Evolutionary conservation across 2,888 invertebrate genomes (phyloP).

Genomic region (Marronus borbonicus): DNA sequence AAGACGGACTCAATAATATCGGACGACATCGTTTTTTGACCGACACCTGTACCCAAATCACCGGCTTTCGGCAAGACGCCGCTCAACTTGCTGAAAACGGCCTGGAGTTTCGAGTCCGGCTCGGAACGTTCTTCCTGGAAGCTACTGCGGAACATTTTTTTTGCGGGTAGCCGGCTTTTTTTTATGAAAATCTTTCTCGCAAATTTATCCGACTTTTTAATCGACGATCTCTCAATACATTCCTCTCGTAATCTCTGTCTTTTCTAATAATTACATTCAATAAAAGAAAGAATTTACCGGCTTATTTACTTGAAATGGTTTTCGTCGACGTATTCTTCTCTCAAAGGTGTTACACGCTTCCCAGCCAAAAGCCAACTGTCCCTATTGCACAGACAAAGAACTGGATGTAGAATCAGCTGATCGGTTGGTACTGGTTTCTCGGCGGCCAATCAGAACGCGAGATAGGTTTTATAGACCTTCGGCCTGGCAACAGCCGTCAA

Average conservation of each 20-base stretch:
- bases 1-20: constrained; percentile 67
- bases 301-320: background rate
- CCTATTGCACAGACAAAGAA: constrained; percentile 63
- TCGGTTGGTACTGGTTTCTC: constrained; percentile 59
- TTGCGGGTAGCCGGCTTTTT: constrained; percentile 12
- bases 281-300: background rate
- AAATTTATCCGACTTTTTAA: no score
- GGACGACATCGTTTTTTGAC: constrained; percentile 65
- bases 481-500: constrained; percentile 69
- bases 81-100: constrained; percentile 66
- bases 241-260: no score
- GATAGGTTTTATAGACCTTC: constrained; percentile 62
- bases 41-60: constrained; percentile 61
- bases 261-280: no score
- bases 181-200: background rate
- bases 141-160: constrained; percentile 61
- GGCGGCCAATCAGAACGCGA: constrained; percentile 62
- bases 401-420: constrained; percentile 64
- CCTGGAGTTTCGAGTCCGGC: constrained; percentile 62
- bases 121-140: constrained; percentile 61
- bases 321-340: background rate
- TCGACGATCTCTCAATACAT: no score
- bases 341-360: constrained; percentile 20
- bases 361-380: constrained; percentile 49
- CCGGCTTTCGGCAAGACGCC: constrained; percentile 64